Evolutionary conservation across 2,888 invertebrate genomes (phyloP).

Genomic region (Pycnomerus fuliginosus): DNA sequence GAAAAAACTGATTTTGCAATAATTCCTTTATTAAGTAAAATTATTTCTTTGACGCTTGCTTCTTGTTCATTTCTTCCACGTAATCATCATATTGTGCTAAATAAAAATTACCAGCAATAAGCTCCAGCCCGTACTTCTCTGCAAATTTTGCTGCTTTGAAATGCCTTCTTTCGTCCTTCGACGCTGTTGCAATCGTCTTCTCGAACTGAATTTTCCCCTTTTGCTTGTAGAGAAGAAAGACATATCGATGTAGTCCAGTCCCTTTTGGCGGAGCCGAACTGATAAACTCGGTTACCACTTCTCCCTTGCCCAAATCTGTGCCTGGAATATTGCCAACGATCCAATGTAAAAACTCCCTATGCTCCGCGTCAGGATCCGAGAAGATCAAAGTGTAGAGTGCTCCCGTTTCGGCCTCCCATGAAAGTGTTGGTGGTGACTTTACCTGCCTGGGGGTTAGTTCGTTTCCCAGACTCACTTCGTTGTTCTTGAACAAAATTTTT

Average conservation of each 20-base stretch:
- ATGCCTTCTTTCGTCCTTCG: slow-evolving; percentile 27
- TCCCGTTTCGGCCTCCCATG: slow-evolving; percentile 43
- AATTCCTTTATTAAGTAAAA: neutral
- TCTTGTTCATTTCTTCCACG: slow-evolving; percentile 15
- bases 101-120: slow-evolving; percentile 35
- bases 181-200: slow-evolving; percentile 24
- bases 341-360: slow-evolving; percentile 77
- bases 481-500: slow-evolving; percentile 50
- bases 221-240: slow-evolving; percentile 70
- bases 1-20: neutral
- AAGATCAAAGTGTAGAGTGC: slow-evolving; percentile 48
- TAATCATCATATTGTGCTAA: slow-evolving; percentile 31
- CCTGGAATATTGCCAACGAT: slow-evolving; percentile 71
- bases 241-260: slow-evolving; percentile 70
- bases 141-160: slow-evolving; percentile 30
- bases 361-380: slow-evolving; percentile 75
- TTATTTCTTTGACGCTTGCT: slow-evolving; percentile 1
- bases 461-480: slow-evolving; percentile 61
- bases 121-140: slow-evolving; percentile 30
- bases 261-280: slow-evolving; percentile 69
- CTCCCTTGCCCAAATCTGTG: slow-evolving; percentile 58
- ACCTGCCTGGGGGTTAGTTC: slow-evolving; percentile 71
- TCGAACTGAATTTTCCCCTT: slow-evolving; percentile 50
- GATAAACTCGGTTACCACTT: slow-evolving; percentile 64
- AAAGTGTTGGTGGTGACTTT: slow-evolving; percentile 54